Evolutionary conservation across 2,888 invertebrate species (phyloP), one percentile per base, ranked within the genome.

Genomic region (Microplitis manilae): DNA sequence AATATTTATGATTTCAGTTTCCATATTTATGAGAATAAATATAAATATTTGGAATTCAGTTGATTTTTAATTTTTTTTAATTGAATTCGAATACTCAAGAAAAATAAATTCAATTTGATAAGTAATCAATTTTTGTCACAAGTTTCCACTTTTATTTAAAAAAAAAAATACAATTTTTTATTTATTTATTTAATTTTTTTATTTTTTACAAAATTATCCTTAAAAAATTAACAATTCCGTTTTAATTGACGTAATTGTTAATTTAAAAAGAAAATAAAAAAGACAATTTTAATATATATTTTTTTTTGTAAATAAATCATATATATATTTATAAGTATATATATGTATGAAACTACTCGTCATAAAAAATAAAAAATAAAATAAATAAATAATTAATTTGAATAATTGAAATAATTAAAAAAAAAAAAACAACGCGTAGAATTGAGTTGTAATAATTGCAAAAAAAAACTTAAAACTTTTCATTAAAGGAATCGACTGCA

Each of bases 401-500:
- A 73, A 40, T 39, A 68, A 69, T 15, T 59, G 50, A 9, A 73
- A 30, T 13, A 73, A 73, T 39, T 8, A 69, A 73, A 69, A 73
- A 68, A 73, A 73, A 41, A 74, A 77, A 67, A 40, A 38, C 39
- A 40, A 73, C n/a, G 68, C 67, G 77, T 73, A 73, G 73, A 30
- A 30, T 67, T 50, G 8, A 50, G 73, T 69, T 77, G 73, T 73
- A 70, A 75, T 74, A 78, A 71, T 73, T 70, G 74, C 77, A 76
- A 74, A 77, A 79, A 70, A 68, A 73, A 64, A 30, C 30, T 30
- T 70, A 73, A 13, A 83, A 83, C 83, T 80, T 83, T 83, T 80
- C 50, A 50, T 91, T 91, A 2, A 89, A 96, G 96, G 96, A 96
- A 92, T 95, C 95, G 94, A 95, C 95, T 80, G 95, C 95, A 73